A percentile compares a stretch with the other conserved stretches of the same genome.
Evolutionary conservation across 2,797 vertebrate genomes (phyloP).

Genomic region (Sebastes nivosus): DNA sequence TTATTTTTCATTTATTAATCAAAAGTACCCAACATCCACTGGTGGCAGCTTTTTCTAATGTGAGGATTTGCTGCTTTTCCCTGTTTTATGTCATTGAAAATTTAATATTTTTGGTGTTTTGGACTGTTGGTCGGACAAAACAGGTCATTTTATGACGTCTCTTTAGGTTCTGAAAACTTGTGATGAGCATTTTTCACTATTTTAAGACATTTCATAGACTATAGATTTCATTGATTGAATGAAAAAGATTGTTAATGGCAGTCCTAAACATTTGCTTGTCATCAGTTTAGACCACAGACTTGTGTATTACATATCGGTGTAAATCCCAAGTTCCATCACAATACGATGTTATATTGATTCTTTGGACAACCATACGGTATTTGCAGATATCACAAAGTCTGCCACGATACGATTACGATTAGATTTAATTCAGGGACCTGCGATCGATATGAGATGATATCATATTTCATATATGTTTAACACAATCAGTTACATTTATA

Average conservation of each 20-base stretch:
- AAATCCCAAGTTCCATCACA: neutral
- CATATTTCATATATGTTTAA: no score
- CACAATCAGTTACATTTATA: no score
- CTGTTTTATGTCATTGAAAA: neutral
- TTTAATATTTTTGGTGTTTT: neutral
- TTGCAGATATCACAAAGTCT: no score
- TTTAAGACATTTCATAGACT: neutral
- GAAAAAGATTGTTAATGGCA: neutral
- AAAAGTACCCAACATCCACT: neutral
- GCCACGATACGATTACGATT: no score
- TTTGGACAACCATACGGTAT: no score
- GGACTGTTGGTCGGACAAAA: neutral
- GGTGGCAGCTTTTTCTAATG: neutral
- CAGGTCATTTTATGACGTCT: neutral
- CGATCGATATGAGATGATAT: no score
- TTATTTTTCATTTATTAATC: neutral
- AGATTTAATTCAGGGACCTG: no score
- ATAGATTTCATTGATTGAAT: neutral
- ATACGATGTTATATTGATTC: no score
- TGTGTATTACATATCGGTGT: neutral
- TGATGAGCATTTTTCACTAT: neutral
- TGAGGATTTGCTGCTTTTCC: neutral
- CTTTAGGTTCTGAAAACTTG: neutral
- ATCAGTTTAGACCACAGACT: neutral
- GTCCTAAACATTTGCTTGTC: neutral